Base-by-base conservation (phyloP, 1,140 invertebrate genomes). In the Drosophila santomea region DNA sequence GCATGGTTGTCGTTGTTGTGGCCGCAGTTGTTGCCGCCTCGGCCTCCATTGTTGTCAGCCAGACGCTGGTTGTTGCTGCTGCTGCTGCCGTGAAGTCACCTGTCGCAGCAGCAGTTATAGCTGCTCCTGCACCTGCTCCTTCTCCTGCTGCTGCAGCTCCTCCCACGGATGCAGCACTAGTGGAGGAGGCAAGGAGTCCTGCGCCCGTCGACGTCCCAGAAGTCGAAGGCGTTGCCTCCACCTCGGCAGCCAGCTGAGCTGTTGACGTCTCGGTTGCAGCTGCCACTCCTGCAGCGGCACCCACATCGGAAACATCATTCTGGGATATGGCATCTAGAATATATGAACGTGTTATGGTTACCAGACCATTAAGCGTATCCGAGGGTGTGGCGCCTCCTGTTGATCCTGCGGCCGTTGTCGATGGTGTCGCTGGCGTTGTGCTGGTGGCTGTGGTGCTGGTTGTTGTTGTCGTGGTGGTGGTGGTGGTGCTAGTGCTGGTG, bases 271-370 rank as follows among this genome's bases (percentile, higher is more conserved):
- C 75, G 15, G 54, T 45, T 43, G 66, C 68, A 39, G 57, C 51
- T 36, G 57, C 55, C 25, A 45, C 47, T 45, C 62, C 85, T 1
- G 44, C 35, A 45, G 14, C 43, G 8, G 8, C 43, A 3, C 43
- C 43, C 43, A 44, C 3, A 10, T 20, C 43, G 43, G 43, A 44
- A 36, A 71, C 64, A 68, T 82, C 79, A 72, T 81, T 90, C 62
- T 77, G 80, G 17, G 80, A 59, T 68, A 90, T 90, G 74, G 81
- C 81, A 72, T 90, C 85, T 76, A 89, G 69, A 51, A 90, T 90
- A 72, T 90, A 80, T 57, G 84, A 90, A 76, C 84, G 85, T 58
- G 79, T 85, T 67, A 86, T 86, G 51, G 77, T 44, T 48, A 64
- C 63, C 55, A 82, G 73, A 51, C 80, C 71, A 78, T 80, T 86